These are phyloP conservation scores for Potamarius usumacintae DNA, from an alignment of 2,113 vertebrate species.

Conservation along the genomic window DNA sequence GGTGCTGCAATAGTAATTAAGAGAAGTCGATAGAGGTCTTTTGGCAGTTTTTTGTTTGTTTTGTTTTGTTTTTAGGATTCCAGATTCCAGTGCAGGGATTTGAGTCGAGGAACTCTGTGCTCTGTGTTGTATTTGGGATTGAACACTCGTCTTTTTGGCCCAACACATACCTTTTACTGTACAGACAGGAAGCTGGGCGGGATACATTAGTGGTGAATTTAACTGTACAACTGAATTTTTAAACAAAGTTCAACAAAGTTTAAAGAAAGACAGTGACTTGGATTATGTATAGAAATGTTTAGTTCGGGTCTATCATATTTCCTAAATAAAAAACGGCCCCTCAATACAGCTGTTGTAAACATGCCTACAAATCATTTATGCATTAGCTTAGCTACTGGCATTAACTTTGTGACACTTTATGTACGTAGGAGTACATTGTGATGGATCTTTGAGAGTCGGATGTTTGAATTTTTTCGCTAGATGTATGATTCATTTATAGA, in stretches of 20 bases:
- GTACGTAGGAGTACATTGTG: background rate
- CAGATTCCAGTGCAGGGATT: slow-evolving; percentile 24
- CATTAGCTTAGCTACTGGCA: background rate
- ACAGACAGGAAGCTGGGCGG: slow-evolving; percentile 7
- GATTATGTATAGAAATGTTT: background rate
- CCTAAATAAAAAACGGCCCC: background rate
- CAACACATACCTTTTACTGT: background rate
- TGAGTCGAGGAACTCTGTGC: slow-evolving; percentile 15
- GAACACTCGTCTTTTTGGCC: slow-evolving; percentile 33
- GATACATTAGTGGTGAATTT: slow-evolving; percentile 5
- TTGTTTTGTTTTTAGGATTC: background rate
- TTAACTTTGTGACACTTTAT: background rate
- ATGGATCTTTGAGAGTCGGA: background rate
- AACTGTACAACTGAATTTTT: background rate
- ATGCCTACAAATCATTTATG: background rate
- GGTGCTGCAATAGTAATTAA: slow-evolving; percentile 38
- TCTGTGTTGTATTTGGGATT: slow-evolving; percentile 43
- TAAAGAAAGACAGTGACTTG: background rate
- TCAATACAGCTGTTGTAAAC: background rate
- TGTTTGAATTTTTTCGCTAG: background rate
- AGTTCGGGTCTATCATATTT: background rate
- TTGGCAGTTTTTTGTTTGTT: no score
- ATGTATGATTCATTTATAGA: background rate
- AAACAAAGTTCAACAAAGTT: background rate
- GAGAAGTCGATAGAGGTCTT: slow-evolving; percentile 29